Percentiles rank a stretch among this genome's conserved stretches.
Conservation (phyloP, 2,797 vertebrate species). For the Myotis vivesi region DNA sequence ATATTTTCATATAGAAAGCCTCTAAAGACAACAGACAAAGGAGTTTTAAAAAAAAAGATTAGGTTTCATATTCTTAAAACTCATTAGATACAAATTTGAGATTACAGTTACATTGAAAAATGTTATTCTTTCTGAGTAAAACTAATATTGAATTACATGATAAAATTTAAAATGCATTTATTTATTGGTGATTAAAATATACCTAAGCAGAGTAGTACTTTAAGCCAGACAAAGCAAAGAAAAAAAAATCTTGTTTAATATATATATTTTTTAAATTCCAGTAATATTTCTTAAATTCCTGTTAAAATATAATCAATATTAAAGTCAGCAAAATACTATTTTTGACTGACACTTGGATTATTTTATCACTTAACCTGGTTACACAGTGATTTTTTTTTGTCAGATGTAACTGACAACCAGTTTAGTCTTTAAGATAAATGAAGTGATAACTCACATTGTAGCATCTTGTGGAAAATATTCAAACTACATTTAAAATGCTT, state of each 20-base stretch:
- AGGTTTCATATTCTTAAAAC: constrained; percentile 57
- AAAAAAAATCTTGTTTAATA: constrained; percentile 61
- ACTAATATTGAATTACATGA: constrained; percentile 66
- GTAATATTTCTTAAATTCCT: constrained; percentile 74
- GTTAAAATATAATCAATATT: constrained; percentile 72
- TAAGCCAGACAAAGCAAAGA: constrained; percentile 71
- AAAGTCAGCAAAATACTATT: constrained; percentile 68
- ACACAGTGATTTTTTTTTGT: constrained; percentile 69
- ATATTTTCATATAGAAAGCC: constrained; percentile 55
- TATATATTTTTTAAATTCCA: constrained; percentile 68
- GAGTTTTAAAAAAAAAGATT: constrained; percentile 55
- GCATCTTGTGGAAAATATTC: constrained; percentile 67
- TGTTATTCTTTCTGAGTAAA: constrained; percentile 56
- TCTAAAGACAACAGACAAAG: constrained; percentile 62
- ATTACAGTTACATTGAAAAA: constrained; percentile 62
- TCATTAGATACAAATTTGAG: constrained; percentile 61
- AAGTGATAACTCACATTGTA: constrained; percentile 68
- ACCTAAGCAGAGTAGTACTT: constrained; percentile 64
- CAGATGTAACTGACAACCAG: constrained; percentile 67
- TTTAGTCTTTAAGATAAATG: constrained; percentile 76
- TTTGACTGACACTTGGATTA: constrained; percentile 64
- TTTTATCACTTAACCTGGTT: constrained; percentile 66
- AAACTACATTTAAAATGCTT: constrained; percentile 69
- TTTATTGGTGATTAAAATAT: constrained; percentile 69
- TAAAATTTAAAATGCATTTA: constrained; percentile 69